phyloP scores from a whole-genome alignment of 2,888 invertebrate genomes.

The Alloscopus bannaensis region DNA sequence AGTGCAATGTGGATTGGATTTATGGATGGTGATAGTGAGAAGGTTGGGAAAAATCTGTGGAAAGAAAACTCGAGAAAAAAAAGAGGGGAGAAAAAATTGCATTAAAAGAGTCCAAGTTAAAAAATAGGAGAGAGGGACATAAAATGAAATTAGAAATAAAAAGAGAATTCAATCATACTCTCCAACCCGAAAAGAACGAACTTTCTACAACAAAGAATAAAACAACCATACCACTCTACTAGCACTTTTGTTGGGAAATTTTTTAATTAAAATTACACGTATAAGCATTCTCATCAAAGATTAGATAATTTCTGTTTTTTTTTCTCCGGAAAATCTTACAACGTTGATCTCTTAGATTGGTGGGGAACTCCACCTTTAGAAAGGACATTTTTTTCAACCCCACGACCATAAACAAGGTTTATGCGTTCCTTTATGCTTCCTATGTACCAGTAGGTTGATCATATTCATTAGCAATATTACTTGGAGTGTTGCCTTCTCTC shows the following conservation, averaged over 20 bases:
- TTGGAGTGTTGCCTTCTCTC: not conserved
- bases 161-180: constrained; percentile 55
- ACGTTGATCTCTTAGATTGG: too few species aligned
- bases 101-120: constrained; percentile 41
- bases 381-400: too few species aligned
- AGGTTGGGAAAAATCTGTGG: not conserved
- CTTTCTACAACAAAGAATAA: too few species aligned
- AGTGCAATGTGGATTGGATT: not conserved
- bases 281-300: constrained; percentile 71
- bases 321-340: constrained; percentile 18
- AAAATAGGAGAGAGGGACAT: constrained; percentile 59
- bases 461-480: constrained; percentile 47
- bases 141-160: constrained; percentile 65
- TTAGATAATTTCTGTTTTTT: constrained; percentile 70
- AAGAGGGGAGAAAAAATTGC: constrained; percentile 66
- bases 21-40: not conserved
- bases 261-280: constrained; percentile 73
- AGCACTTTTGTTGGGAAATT: constrained; percentile 63
- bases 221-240: constrained; percentile 7
- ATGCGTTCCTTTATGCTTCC: too few species aligned
- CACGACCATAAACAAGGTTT: too few species aligned
- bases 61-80: constrained; percentile 10
- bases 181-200: not conserved
- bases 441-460: too few species aligned
- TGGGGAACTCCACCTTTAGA: constrained; percentile 15